Percentiles rank a stretch among this genome's conserved stretches.
These are phyloP conservation scores for Rotaria sp. DNA, from an alignment of 2,888 invertebrate species.

Conservation along the genomic window DNA sequence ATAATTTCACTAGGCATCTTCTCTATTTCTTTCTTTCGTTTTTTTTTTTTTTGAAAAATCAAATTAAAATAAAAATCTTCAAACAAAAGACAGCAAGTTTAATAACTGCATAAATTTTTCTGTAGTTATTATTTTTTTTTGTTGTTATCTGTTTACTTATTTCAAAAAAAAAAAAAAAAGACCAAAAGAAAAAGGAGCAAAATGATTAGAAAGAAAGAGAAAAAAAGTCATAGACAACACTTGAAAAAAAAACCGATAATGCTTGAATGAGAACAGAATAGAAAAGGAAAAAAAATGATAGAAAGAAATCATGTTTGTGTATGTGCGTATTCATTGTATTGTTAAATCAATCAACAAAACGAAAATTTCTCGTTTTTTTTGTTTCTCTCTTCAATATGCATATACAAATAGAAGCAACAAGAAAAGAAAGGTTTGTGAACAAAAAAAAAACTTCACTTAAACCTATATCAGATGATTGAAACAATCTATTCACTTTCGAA, in stretches of 20 bases:
- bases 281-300: neutral
- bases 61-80: neutral
- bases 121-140: neutral
- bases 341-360: neutral
- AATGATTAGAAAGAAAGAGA: neutral
- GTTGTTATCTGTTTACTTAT: conserved; percentile 5
- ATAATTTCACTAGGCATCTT: conserved; percentile 95
- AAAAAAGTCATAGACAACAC: neutral
- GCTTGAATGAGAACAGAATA: neutral
- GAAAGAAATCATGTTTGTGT: neutral
- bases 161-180: neutral
- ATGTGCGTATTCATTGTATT: neutral
- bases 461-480: neutral
- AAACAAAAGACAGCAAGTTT: neutral
- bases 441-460: neutral
- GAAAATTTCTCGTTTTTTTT: too few relatives aligned
- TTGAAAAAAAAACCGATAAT: neutral
- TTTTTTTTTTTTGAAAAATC: neutral
- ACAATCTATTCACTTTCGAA: neutral
- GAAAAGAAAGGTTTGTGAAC: neutral
- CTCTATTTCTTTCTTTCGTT: neutral
- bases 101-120: neutral
- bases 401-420: neutral
- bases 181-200: neutral
- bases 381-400: neutral